phyloP scores from a whole-genome alignment of 2,888 invertebrate genomes.

The Dasypolia templi region DNA sequence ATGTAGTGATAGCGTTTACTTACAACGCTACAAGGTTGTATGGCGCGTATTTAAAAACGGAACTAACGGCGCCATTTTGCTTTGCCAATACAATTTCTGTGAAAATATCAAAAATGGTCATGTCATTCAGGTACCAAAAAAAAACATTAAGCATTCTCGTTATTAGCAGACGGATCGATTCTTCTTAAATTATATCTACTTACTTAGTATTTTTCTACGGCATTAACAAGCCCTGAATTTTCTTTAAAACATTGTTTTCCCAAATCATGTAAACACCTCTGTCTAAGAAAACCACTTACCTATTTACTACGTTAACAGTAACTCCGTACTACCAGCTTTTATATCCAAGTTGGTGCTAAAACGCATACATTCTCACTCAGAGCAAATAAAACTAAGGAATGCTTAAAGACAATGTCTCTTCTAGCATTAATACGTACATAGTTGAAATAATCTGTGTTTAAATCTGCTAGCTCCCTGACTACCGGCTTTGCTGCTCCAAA shows the following conservation, averaged over 20 bases:
- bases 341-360: conserved; percentile 18
- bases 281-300: not conserved
- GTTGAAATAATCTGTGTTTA: conserved; percentile 51
- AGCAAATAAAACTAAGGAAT: conserved; percentile 33
- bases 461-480: conserved; percentile 42
- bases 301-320: not conserved
- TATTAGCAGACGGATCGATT: not conserved
- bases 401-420: conserved; percentile 39
- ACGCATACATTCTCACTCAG: conserved; percentile 2
- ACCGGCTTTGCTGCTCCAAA: conserved; percentile 38
- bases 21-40: too few species aligned
- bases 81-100: too few species aligned
- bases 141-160: not conserved
- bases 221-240: not conserved
- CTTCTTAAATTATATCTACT: not conserved
- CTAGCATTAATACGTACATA: conserved; percentile 29
- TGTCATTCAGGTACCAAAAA: too few species aligned
- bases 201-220: not conserved
- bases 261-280: not conserved
- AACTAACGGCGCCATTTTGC: too few species aligned
- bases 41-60: too few species aligned
- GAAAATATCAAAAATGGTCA: too few species aligned
- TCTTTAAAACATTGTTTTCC: not conserved
- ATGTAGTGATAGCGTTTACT: not conserved
- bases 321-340: conserved; percentile 9